Base-by-base conservation (phyloP, 2,797 vertebrate genomes). In the Enteromius treurensis region DNA sequence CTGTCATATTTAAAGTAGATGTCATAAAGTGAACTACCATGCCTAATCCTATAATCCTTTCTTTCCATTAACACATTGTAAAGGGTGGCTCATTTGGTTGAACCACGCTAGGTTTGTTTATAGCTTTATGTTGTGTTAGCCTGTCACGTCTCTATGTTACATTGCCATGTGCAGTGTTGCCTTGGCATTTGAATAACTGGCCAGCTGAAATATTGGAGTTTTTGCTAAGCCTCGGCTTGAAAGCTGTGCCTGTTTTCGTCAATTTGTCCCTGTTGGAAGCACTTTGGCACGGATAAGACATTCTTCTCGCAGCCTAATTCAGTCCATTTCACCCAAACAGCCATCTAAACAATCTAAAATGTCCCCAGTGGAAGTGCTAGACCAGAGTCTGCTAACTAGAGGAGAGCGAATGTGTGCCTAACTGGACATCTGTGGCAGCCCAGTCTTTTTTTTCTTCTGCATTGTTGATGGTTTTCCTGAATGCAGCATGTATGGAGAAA, bases 151-250 rank as follows among this genome's bases (percentile, higher is more conserved):
- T 88, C 88, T 84, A 86, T 86, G 49, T 74, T 64, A 60, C 88
- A 70, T 79, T 84, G 76, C 51, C 85, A 86, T 91, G 32, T 80
- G 84, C 84, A 90, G 87, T 82, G 76, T 75, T 84, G 58, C 81
- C 70, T 82, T 91, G 90, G 90, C 90, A 92, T 82, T 68, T 78
- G 55, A 84, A 40, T 86, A 89, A 91, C 85, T 89, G 84, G 87
- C 45, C 88, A 90, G 81, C 91, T 94, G 91, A 95, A 91, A 93
- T 94, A 92, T 88, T 91, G 91, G 88, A 88, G 90, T 83, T 90
- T 91, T 91, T 94, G 89, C 62, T 80, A 83, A 81, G 88, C 84
- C 80, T 73, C 86, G 88, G 87, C 89, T 88, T 91, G 86, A 94
- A 93, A 89, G 79, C 58, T 85, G 76, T 88, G 84, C 88, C 87